A percentile compares a stretch with the other conserved stretches of the same genome.
Conservation (phyloP, 2,113 vertebrate species). For the Plestiodon gilberti region DNA sequence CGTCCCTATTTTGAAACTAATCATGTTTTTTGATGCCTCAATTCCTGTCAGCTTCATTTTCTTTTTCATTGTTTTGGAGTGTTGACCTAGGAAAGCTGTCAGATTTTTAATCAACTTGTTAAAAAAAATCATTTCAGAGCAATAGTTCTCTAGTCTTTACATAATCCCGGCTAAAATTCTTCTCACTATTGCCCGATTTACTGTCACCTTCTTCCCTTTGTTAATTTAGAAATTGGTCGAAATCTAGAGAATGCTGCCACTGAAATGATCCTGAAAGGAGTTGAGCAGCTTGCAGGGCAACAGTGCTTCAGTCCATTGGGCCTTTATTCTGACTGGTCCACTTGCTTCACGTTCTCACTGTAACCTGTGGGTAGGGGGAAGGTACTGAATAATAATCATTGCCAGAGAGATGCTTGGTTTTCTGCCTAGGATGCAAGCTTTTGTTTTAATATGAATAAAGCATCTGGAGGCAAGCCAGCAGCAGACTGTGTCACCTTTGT, state of each 20-base stretch:
- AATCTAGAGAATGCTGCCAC: not conserved
- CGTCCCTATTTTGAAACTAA: not conserved
- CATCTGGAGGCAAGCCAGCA: conserved; percentile 67
- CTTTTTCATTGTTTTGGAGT: not conserved
- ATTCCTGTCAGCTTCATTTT: not conserved
- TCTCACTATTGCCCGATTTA: not conserved
- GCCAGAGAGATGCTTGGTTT: conserved; percentile 1
- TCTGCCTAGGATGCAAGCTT: conserved; percentile 35
- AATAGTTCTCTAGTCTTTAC: not conserved
- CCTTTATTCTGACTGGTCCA: not conserved
- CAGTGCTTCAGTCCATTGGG: not conserved
- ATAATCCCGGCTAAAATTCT: not conserved
- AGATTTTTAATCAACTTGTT: not conserved
- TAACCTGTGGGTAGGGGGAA: not conserved
- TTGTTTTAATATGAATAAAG: conserved; percentile 63
- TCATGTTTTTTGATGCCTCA: not conserved
- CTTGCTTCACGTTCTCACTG: not conserved
- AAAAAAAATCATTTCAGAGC: not conserved
- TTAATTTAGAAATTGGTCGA: not conserved
- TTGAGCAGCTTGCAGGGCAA: not conserved
- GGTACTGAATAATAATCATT: not conserved
- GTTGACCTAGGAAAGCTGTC: not conserved
- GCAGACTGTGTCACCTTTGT: conserved; percentile 64
- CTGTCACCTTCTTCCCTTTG: not conserved
- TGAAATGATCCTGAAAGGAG: not conserved